Evolutionary conservation across 2,113 vertebrate genomes (phyloP), one percentile per base, ranked within the genome.

Genomic region (Aramus guarauna): DNA sequence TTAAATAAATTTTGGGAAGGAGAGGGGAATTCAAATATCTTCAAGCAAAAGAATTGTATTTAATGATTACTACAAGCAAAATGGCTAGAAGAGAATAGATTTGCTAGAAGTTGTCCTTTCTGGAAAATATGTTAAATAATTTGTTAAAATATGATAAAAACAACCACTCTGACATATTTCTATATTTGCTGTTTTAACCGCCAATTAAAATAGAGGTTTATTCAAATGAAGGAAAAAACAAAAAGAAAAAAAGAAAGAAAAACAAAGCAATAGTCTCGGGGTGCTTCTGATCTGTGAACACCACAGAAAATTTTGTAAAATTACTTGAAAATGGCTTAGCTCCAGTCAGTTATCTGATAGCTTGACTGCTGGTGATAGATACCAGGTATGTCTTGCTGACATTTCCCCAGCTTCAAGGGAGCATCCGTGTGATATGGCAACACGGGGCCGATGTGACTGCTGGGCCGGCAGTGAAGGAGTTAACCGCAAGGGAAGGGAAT

Each of bases 281-380:
- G 13, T 79, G 56, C 11, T 82, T 89, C 69, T 45, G 71, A 64
- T 34, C 73, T 37, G 21, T 75, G 69, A 67, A 93, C 93, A 32
- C 4, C 9, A 17, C 6, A 69, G 62, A 45, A 92, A 85, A 68
- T 39, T 69, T 43, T 76, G 50, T 41, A 73, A 66, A 41, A 43
- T 50, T 53, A 23, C 86, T 87, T 84, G 45, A n/a, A 88, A 93
- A 88, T 29, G 56, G 29, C 37, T 93, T 79, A 80, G 32, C 23
- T 93, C 6, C 76, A 30, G 68, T 48, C 34, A 66, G 53, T 62
- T 85, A 27, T 72, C 79, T 87, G 92, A 81, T 39, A 73, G 48
- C 27, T 45, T 71, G 88, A 21, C 91, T 94, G 88, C 69, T 75
- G 66, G 18, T 95, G 89, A 95, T 53, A 69, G 53, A 94, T 82